Conservation (phyloP, 2,888 invertebrate genomes). For the Meandrusa payeni region DNA sequence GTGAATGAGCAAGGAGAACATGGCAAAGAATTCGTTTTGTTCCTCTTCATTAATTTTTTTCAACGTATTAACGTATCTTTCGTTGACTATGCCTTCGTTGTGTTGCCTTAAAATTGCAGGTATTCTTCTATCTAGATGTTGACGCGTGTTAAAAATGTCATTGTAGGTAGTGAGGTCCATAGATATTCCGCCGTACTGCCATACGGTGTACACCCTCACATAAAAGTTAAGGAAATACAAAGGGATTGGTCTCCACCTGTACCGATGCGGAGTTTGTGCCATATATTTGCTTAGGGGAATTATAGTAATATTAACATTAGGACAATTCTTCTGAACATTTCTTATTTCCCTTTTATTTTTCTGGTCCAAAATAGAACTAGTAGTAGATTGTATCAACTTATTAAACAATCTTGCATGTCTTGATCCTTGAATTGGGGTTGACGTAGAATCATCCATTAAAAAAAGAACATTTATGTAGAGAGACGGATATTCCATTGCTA, state of each 20-base stretch:
- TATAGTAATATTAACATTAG: conserved; percentile 65
- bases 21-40: conserved; percentile 45
- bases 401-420: conserved; percentile 44
- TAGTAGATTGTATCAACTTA: conserved; percentile 37
- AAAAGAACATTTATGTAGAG: conserved; percentile 55
- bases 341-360: conserved; percentile 40
- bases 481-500: conserved; percentile 52
- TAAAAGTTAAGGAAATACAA: conserved; percentile 67
- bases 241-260: conserved; percentile 72
- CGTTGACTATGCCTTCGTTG: conserved; percentile 54
- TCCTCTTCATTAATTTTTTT: conserved; percentile 49
- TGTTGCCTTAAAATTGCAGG: conserved; percentile 55
- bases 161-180: conserved; percentile 53
- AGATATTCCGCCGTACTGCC: conserved; percentile 78
- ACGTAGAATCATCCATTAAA: conserved; percentile 55
- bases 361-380: conserved; percentile 37
- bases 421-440: conserved; percentile 33
- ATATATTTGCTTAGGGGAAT: conserved; percentile 64
- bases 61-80: conserved; percentile 48
- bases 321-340: conserved; percentile 51
- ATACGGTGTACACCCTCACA: conserved; percentile 71
- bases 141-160: conserved; percentile 39
- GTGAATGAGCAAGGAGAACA: conserved; percentile 44
- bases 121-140: conserved; percentile 41
- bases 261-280: conserved; percentile 67